Conservation (phyloP, 2,888 invertebrate genomes). For the Hemaris fuciformis region DNA sequence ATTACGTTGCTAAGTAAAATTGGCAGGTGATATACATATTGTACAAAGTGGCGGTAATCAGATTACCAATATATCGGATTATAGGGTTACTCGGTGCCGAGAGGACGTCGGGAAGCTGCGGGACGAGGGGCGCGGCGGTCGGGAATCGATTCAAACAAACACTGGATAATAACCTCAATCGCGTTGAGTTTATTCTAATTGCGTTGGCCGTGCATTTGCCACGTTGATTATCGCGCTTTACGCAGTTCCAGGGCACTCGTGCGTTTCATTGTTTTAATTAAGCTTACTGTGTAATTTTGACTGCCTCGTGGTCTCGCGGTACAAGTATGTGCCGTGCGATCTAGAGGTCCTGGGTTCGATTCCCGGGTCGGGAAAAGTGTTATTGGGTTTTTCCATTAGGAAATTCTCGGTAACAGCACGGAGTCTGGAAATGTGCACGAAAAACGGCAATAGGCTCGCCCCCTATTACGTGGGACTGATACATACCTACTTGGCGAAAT, state of each 20-base stretch:
- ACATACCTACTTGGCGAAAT: too few relatives aligned
- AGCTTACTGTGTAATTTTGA: background rate
- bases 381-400: too few relatives aligned
- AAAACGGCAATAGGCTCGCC: too few relatives aligned
- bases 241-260: background rate
- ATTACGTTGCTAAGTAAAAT: slow-evolving; percentile 11
- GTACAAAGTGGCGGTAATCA: slow-evolving; percentile 20
- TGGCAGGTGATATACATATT: slow-evolving; percentile 17
- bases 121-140: background rate
- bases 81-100: slow-evolving; percentile 14
- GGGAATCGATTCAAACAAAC: slow-evolving; percentile 11
- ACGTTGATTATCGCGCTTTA: background rate
- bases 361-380: too few relatives aligned
- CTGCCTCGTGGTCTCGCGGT: too few relatives aligned
- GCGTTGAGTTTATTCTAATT: background rate
- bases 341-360: too few relatives aligned
- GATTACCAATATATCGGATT: slow-evolving; percentile 34
- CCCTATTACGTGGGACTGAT: too few relatives aligned
- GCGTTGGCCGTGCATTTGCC: background rate
- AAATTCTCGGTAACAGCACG: too few relatives aligned
- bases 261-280: background rate
- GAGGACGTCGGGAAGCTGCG: background rate
- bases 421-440: too few relatives aligned
- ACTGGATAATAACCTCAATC: slow-evolving; percentile 2
- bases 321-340: too few relatives aligned